Conservation (phyloP, 1,140 invertebrate genomes). For the Cylas formicarius region DNA sequence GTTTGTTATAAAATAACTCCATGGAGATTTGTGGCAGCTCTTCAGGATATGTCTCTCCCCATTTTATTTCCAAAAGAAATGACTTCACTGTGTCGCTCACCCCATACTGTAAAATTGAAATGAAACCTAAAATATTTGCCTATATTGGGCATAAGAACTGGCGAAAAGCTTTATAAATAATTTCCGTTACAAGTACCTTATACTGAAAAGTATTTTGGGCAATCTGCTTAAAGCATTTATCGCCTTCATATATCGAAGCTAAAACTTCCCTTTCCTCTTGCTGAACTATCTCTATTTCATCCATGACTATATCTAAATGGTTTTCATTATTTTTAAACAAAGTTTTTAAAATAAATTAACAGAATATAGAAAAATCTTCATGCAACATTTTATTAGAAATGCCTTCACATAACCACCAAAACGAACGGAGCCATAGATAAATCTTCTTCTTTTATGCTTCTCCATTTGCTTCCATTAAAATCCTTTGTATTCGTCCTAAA, state of each 20-base stretch:
- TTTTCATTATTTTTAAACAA: neutral
- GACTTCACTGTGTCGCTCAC: conserved; percentile 72
- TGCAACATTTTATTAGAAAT: too few species aligned
- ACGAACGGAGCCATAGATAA: too few species aligned
- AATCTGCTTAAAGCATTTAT: conserved; percentile 76
- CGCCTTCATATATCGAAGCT: conserved; percentile 89
- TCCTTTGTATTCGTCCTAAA: too few species aligned
- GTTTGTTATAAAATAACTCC: conserved; percentile 90
- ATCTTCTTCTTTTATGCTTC: too few species aligned
- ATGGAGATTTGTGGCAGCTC: conserved; percentile 75
- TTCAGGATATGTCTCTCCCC: conserved; percentile 79
- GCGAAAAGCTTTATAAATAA: conserved; percentile 1
- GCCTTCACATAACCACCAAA: too few species aligned
- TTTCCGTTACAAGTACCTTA: conserved; percentile 83
- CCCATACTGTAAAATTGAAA: conserved; percentile 62
- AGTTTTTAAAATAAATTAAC: neutral
- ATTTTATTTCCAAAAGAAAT: conserved; percentile 81
- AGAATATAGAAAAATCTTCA: too few species aligned
- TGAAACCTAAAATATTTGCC: too few species aligned
- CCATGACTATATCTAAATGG: conserved; percentile 47
- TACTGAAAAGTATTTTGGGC: conserved; percentile 77
- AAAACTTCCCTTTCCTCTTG: conserved; percentile 87
- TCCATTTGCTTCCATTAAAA: too few species aligned
- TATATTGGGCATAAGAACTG: conserved; percentile 1
- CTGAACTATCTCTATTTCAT: conserved; percentile 56